Percentiles rank a stretch among this genome's conserved stretches.
Conservation (phyloP, 2,113 vertebrate species). For the Melanerpes aurifrons region DNA sequence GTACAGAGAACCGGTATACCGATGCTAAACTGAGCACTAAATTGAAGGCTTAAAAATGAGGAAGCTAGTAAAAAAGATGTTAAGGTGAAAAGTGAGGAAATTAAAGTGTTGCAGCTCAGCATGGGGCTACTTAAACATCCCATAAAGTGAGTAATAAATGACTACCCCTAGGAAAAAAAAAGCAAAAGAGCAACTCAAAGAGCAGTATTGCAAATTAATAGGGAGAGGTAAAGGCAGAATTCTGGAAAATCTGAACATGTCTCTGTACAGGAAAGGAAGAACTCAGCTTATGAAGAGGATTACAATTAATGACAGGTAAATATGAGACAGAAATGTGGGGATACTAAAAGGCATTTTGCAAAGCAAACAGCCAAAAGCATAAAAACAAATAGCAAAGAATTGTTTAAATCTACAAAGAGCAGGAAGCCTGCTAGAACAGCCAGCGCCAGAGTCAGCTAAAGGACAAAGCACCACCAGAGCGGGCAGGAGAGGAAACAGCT, state of each 20-base stretch:
- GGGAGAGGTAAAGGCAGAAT: constrained; percentile 33
- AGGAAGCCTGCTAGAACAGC: constrained; percentile 38
- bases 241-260: constrained; percentile 3
- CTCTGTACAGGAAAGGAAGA: constrained; percentile 12
- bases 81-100: constrained; percentile 74
- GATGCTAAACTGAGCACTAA: constrained; percentile 68
- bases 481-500: constrained; percentile 43
- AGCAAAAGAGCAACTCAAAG: neutral
- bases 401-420: constrained; percentile 43
- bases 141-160: constrained; percentile 68
- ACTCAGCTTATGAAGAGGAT: neutral
- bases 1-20: neutral
- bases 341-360: constrained; percentile 36
- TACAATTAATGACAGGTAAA: constrained; percentile 60
- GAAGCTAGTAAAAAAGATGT: constrained; percentile 70
- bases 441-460: constrained; percentile 45
- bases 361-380: constrained; percentile 54
- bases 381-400: constrained; percentile 34
- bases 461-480: constrained; percentile 1
- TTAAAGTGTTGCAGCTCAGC: constrained; percentile 67
- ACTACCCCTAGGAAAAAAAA: constrained; percentile 50
- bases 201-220: constrained; percentile 44
- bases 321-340: neutral
- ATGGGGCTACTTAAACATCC: constrained; percentile 68
- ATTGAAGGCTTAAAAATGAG: constrained; percentile 70